Evolutionary conservation across 2,888 invertebrate genomes (phyloP), one percentile per base, ranked within the genome.

Genomic region (Tipula vernalis): DNA sequence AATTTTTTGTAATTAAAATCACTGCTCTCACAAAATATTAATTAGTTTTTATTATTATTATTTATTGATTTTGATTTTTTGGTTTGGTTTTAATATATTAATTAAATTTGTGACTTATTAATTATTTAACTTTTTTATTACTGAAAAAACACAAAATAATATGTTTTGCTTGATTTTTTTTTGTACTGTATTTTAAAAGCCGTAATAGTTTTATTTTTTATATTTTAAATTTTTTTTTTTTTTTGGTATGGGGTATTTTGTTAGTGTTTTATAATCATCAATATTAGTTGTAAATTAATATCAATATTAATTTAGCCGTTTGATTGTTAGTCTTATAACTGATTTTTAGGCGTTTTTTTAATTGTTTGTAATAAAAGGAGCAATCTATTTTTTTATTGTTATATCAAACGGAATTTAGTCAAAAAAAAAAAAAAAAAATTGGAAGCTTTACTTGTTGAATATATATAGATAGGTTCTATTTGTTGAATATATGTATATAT

Each of bases 21-120:
- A 84, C 84, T 84, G 84, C 84, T 84, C 83, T 84, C 84, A 84
- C 84, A 28, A 28, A 71, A 71, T 71, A 71, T 71, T 71, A 71
- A 71, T 71, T 71, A 44, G 10, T 39, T 39, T 44, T 51, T 8
- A 15, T 71, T 71, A 71, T 71, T 71, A 71, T 71, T 71, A 10
- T 71, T 51, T 57, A 57, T 15, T 57, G 15, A 15, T 51, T 71
- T 71, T 71, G 71, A 71, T 71, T 57, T 57, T 57, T 57, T 71
- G 71, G 71, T 71, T 71, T 71, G 71, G 71, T 71, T 71, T 71
- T 57, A 57, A 51, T 71, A 71, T 71, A 28, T 71, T 71, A 71
- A 71, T 71, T 71, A 71, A 28, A 71, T 71, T 28, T 71, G 71
- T 71, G 71, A 71, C 71, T 44, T 44, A n/a, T 51, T 51, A 71